Evolutionary conservation across 2,113 vertebrate genomes (phyloP).

Genomic region (Prietella phreatophila): DNA sequence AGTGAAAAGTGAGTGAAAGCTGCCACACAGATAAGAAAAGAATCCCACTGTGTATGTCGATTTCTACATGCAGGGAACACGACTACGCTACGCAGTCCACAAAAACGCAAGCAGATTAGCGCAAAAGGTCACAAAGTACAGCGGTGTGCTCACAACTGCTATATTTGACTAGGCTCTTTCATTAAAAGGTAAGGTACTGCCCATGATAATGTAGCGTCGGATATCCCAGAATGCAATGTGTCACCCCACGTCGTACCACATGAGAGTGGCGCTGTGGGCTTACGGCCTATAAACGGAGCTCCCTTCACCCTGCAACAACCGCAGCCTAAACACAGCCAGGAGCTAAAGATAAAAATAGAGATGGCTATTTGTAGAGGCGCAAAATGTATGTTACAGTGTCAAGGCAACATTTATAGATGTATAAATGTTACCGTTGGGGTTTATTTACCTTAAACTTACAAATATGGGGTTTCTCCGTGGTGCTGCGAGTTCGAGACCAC

Average conservation of each 20-base stretch:
- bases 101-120: not conserved
- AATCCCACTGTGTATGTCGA: not conserved
- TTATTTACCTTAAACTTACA: constrained; percentile 52
- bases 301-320: constrained; percentile 47
- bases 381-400: constrained; percentile 49
- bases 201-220: constrained; percentile 54
- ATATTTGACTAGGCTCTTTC: not conserved
- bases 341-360: constrained; percentile 62
- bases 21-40: not conserved
- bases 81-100: not conserved
- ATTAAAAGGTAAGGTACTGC: constrained; percentile 46
- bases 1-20: constrained; percentile 23
- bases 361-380: constrained; percentile 55
- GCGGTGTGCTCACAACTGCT: not conserved
- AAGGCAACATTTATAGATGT: constrained; percentile 43
- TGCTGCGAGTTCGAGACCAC: constrained; percentile 47
- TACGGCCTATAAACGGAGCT: constrained; percentile 59
- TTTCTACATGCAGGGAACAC: not conserved
- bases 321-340: constrained; percentile 55
- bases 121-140: not conserved
- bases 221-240: constrained; percentile 54
- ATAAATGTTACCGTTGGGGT: constrained; percentile 26
- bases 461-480: constrained; percentile 31
- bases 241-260: constrained; percentile 59
- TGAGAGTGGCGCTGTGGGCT: constrained; percentile 53